Evolutionary conservation across 1,140 invertebrate genomes (phyloP).

Genomic region (Pantala flavescens): DNA sequence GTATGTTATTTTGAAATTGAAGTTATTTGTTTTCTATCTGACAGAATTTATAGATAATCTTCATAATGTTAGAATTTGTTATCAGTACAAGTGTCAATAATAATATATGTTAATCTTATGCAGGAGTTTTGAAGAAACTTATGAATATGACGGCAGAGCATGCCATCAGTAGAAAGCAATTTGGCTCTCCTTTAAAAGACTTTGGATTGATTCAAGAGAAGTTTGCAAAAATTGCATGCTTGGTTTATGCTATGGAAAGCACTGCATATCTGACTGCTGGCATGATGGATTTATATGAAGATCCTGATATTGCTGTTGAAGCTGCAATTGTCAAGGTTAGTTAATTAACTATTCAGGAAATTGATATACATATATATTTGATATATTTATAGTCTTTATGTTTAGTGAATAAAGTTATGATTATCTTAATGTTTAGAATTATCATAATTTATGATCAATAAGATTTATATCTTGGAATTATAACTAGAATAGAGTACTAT

Average conservation of each 20-base stretch:
- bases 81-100: too few relatives aligned
- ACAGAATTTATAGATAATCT: too few relatives aligned
- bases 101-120: not conserved
- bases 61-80: too few relatives aligned
- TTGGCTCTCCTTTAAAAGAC: constrained; percentile 45
- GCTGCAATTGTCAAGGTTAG: constrained; percentile 66
- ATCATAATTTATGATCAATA: not conserved
- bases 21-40: too few relatives aligned
- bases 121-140: constrained; percentile 36
- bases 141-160: constrained; percentile 43
- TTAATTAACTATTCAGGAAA: not conserved
- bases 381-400: too few relatives aligned
- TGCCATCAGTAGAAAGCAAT: constrained; percentile 52
- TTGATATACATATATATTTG: too few relatives aligned
- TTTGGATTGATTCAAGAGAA: constrained; percentile 45
- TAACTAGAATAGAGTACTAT: too few relatives aligned
- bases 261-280: constrained; percentile 63
- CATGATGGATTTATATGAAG: constrained; percentile 51
- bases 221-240: constrained; percentile 41
- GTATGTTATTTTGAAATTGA: too few relatives aligned
- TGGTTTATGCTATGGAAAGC: constrained; percentile 65
- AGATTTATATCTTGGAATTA: too few relatives aligned
- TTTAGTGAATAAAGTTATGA: not conserved
- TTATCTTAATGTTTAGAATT: constrained; percentile 15
- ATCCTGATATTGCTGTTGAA: constrained; percentile 64